A percentile compares a stretch with the other conserved stretches of the same genome.
phyloP scores from a whole-genome alignment of 1,140 invertebrate genomes.

The Cydia pomonella region DNA sequence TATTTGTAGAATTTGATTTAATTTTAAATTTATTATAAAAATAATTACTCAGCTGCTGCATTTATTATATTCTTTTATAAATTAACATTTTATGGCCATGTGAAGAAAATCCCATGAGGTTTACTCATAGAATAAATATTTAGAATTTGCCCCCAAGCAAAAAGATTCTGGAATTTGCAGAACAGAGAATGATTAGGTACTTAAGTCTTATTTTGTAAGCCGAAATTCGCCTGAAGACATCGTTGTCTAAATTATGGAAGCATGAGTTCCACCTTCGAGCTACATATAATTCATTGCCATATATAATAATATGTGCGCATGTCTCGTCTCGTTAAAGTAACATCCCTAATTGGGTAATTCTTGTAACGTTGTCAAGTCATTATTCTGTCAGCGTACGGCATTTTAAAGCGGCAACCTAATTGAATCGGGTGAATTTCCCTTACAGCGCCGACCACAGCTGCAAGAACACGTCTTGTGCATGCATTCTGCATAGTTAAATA shows the following conservation, averaged over 20 bases:
- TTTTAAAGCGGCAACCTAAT: constrained; percentile 15
- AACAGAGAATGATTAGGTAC: no score
- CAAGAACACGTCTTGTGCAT: constrained; percentile 8
- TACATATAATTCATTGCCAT: not conserved
- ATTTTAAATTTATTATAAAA: no score
- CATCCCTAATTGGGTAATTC: constrained; percentile 24
- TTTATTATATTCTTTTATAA: no score
- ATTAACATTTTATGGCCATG: no score
- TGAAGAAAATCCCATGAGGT: no score
- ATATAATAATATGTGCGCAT: not conserved
- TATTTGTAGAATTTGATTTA: no score
- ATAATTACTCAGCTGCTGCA: no score
- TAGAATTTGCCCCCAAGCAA: no score
- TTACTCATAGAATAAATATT: no score
- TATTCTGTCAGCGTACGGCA: not conserved
- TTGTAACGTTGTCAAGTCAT: constrained; percentile 16
- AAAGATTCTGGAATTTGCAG: no score
- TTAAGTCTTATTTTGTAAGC: not conserved
- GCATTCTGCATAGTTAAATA: constrained; percentile 17
- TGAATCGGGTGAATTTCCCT: not conserved
- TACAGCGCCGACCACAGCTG: not conserved
- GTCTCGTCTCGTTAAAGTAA: not conserved
- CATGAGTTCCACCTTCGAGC: not conserved
- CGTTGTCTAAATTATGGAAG: not conserved
- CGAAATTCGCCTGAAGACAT: not conserved